These are phyloP conservation scores for Zosterops hypoxanthus DNA, from an alignment of 2,113 vertebrate species.

Conservation along the genomic window DNA sequence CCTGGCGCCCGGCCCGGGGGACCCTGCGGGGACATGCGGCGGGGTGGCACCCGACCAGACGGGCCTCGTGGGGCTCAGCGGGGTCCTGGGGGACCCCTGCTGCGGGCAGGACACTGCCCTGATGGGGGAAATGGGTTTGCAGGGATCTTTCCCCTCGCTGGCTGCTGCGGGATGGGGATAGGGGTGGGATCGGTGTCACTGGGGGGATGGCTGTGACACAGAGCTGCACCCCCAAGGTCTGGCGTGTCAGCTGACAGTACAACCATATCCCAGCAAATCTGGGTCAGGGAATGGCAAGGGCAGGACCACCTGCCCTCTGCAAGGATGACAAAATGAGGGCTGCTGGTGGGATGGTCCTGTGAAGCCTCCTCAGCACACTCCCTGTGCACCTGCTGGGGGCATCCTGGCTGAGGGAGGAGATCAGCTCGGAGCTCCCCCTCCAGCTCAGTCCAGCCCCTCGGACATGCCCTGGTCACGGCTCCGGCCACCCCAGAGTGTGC, in stretches of 20 bases:
- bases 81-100: neutral
- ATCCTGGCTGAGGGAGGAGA: neutral
- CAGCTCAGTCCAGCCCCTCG: rapidly evolving
- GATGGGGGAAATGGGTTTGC: rapidly evolving
- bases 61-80: neutral
- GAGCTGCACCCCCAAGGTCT: neutral
- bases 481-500: rapidly evolving
- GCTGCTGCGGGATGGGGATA: neutral
- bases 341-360: neutral
- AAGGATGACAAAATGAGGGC: neutral
- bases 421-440: neutral
- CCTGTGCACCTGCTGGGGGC: neutral
- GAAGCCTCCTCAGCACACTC: neutral
- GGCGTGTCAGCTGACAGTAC: rapidly evolving
- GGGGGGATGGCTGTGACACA: rapidly evolving
- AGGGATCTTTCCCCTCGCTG: rapidly evolving
- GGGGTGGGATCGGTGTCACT: no score
- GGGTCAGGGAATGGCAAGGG: neutral
- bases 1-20: slow-evolving; percentile 22
- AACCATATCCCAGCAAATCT: rapidly evolving
- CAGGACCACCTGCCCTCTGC: neutral
- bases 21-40: neutral
- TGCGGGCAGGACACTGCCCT: neutral
- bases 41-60: neutral
- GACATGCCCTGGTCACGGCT: neutral